Percentiles rank a stretch among this genome's conserved stretches.
These are phyloP conservation scores for Marasmarcha lunaedactyla DNA, from an alignment of 2,888 invertebrate genomes.

Conservation along the genomic window DNA sequence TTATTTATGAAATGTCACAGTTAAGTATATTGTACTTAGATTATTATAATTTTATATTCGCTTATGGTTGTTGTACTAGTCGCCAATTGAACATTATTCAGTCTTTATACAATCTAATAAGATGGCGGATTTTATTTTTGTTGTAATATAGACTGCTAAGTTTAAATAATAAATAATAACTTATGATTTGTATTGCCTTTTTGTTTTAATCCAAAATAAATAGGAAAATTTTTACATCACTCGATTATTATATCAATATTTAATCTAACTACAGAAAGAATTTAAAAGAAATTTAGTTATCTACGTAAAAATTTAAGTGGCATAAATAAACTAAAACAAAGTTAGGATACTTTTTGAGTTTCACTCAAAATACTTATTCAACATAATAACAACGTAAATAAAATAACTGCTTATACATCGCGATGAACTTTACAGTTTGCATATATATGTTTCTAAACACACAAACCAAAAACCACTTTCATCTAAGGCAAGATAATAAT, in stretches of 20 bases:
- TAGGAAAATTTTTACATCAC: too few species aligned
- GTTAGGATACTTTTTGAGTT: conserved; percentile 6
- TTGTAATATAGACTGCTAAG: neutral
- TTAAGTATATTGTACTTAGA: conserved; percentile 54
- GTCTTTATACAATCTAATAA: conserved; percentile 15
- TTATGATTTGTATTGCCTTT: too few species aligned
- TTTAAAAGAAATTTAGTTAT: neutral
- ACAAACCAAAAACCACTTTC: too few species aligned
- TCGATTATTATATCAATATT: too few species aligned
- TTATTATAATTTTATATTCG: conserved; percentile 21
- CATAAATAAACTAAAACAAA: conserved; percentile 17
- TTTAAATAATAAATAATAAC: too few species aligned
- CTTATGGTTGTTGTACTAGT: conserved; percentile 23
- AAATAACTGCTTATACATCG: conserved; percentile 5
- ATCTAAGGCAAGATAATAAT: neutral
- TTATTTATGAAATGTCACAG: conserved; percentile 48
- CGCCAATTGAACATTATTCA: conserved; percentile 8
- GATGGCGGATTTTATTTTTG: conserved; percentile 4
- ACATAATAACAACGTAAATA: conserved; percentile 9
- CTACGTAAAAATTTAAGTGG: neutral
- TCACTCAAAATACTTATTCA: conserved; percentile 10
- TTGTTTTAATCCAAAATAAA: too few species aligned
- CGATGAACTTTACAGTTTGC: neutral
- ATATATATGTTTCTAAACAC: too few species aligned
- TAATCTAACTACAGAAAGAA: too few species aligned